Evolutionary conservation across 2,113 vertebrate species (phyloP).

Genomic region (Acrocephalus arundinaceus): DNA sequence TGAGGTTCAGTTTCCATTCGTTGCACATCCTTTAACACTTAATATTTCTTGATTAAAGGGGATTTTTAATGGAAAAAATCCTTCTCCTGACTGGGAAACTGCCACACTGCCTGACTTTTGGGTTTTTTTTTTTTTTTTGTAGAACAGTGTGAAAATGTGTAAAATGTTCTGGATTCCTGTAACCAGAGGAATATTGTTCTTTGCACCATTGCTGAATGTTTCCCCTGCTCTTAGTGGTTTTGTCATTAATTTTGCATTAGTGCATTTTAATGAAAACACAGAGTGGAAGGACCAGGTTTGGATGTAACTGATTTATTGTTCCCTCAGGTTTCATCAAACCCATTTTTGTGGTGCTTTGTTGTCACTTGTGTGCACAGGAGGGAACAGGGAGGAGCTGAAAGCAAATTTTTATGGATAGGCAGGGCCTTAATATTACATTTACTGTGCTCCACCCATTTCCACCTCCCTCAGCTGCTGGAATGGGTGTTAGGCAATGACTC

Average conservation of each 20-base stretch:
- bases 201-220: not conserved
- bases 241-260: not conserved
- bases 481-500: not conserved
- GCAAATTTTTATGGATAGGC: not conserved
- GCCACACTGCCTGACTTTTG: not conserved
- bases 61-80: not conserved
- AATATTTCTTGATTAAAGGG: not conserved
- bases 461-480: not conserved
- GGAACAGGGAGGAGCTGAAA: not conserved
- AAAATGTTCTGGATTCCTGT: not conserved
- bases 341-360: not conserved
- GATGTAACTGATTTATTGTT: not conserved
- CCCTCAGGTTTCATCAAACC: not conserved
- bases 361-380: not conserved
- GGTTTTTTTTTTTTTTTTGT: not conserved
- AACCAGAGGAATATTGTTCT: not conserved
- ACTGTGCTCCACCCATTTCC: not conserved
- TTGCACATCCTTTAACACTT: not conserved
- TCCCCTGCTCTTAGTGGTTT: not conserved
- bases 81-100: not conserved
- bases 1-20: not conserved
- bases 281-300: not conserved
- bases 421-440: not conserved
- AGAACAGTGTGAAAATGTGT: not conserved
- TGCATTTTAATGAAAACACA: not conserved